Evolutionary conservation across 2,113 vertebrate species (phyloP), one percentile per base, ranked within the genome.

Genomic region (Rhinolophus sinicus): DNA sequence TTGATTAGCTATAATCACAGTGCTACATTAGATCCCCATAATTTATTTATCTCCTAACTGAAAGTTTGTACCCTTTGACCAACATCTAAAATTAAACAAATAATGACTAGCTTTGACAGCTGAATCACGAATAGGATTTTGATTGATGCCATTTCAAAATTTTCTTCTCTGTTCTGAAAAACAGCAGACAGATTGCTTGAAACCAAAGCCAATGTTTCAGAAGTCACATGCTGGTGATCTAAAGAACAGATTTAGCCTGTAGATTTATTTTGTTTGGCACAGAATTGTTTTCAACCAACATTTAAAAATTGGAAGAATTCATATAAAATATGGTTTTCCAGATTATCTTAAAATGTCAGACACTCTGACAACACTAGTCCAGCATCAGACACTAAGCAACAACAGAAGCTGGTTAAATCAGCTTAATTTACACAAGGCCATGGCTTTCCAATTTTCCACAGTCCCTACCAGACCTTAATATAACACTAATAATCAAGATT

Each of bases 231-330:
- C 35, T 89, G 40, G 44, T 77, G 52, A 80, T 93, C 28, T 87
- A 87, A 88, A 80, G 38, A 65, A 95, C 47, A 95, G 50, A 96
- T 87, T 95, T 87, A 87, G 24, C 10, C 33, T 47, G 54, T 88
- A 56, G 38, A 93, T 96, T 93, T 95, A 83, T 91, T 92, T 92
- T 87, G 35, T 89, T 73, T 98, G 62, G 44, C n/a, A 73, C 30
- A 24, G 2, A 82, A 50, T 22, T 82, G 78, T 75, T 96, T 81
- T 67, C 35, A 78, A 3, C 40, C 56, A 95, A 93, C 62, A 92
- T 87, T 89, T 86, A 83, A 88, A 89, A 94, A 67, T 47, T 93
- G 24, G 15, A 93, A 94, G 24, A n/a, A 83, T 70, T 62, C 65
- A 38, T 86, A 22, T 58, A 78, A 94, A 96, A 86, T 94, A 72